These are phyloP conservation scores for Atethmia centrago DNA, from an alignment of 2,888 invertebrate genomes.

Conservation along the genomic window DNA sequence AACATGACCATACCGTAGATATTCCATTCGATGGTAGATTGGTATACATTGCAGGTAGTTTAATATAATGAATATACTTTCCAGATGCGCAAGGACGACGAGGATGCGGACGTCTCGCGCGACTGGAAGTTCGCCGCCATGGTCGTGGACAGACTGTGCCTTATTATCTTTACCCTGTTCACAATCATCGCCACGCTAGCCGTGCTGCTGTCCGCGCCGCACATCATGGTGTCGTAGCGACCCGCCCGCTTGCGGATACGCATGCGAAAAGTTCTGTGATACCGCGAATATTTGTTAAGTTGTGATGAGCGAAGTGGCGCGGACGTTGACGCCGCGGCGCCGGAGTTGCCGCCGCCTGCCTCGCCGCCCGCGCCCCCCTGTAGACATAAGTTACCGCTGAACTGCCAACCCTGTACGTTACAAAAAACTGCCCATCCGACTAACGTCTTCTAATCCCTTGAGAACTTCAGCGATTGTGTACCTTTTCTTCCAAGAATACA, in stretches of 20 bases:
- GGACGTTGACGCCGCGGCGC: constrained; percentile 86
- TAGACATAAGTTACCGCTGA: constrained; percentile 87
- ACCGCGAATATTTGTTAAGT: constrained; percentile 93
- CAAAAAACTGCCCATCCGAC: constrained; percentile 84
- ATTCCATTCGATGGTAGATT: neutral
- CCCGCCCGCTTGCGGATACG: constrained; percentile 89
- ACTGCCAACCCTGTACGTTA: constrained; percentile 87
- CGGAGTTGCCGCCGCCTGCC: constrained; percentile 86
- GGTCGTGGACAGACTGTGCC: constrained; percentile 99
- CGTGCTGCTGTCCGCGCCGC: constrained; percentile 98
- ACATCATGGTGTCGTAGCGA: constrained; percentile 97
- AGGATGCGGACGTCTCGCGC: constrained; percentile 97
- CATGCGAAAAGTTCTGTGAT: constrained; percentile 92
- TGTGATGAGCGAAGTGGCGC: constrained; percentile 90
- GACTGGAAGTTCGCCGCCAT: constrained; percentile 99
- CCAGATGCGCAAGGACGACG: constrained; percentile 98
- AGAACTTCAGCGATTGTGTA: constrained; percentile 77
- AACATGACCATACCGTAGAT: constrained; percentile 41
- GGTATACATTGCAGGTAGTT: neutral
- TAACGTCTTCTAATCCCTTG: constrained; percentile 77
- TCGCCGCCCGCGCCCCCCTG: constrained; percentile 87
- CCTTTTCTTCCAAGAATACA: constrained; percentile 73
- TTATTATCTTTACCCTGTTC: constrained; percentile 99
- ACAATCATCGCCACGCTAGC: constrained; percentile 99
- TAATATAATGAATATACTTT: constrained; percentile 62